These are phyloP conservation scores for Betta splendens DNA, from an alignment of 2,797 vertebrate species.

Conservation along the genomic window DNA sequence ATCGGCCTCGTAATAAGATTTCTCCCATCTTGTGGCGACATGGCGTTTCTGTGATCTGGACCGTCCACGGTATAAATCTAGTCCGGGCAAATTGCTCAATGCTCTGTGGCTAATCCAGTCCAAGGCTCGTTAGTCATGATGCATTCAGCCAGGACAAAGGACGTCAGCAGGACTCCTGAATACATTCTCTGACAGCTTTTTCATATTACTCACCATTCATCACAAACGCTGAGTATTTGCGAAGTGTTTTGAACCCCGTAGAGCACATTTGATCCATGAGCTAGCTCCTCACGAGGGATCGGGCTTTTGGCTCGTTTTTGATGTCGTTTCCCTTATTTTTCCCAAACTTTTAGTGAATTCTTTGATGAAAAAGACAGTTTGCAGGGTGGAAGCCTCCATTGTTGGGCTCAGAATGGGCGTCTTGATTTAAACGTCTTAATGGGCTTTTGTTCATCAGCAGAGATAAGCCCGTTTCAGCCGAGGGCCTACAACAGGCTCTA, in stretches of 20 bases:
- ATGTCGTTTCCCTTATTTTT: slow-evolving; percentile 29
- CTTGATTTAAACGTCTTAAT: slow-evolving; percentile 78
- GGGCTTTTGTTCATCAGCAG: slow-evolving; percentile 80
- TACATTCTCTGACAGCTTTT: slow-evolving; percentile 80
- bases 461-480: slow-evolving; percentile 83
- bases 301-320: slow-evolving; percentile 13
- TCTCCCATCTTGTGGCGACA: slow-evolving; percentile 50
- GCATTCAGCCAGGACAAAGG: slow-evolving; percentile 88
- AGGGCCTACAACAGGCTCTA: slow-evolving; percentile 75
- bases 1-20: slow-evolving; percentile 48
- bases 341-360: slow-evolving; percentile 21
- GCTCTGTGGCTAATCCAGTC: slow-evolving; percentile 98
- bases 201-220: slow-evolving; percentile 60
- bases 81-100: slow-evolving; percentile 93
- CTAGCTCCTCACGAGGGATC: neutral
- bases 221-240: slow-evolving; percentile 53
- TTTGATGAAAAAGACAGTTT: slow-evolving; percentile 38
- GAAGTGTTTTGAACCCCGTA: slow-evolving; percentile 44
- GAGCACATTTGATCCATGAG: slow-evolving; percentile 13
- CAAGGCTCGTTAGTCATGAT: slow-evolving; percentile 90
- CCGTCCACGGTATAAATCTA: slow-evolving; percentile 87
- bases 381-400: slow-evolving; percentile 48
- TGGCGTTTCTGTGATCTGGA: slow-evolving; percentile 56
- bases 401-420: slow-evolving; percentile 59
- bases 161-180: slow-evolving; percentile 84